Base-by-base conservation (phyloP, 2,113 vertebrate genomes). In the Myiozetetes cayanensis region DNA sequence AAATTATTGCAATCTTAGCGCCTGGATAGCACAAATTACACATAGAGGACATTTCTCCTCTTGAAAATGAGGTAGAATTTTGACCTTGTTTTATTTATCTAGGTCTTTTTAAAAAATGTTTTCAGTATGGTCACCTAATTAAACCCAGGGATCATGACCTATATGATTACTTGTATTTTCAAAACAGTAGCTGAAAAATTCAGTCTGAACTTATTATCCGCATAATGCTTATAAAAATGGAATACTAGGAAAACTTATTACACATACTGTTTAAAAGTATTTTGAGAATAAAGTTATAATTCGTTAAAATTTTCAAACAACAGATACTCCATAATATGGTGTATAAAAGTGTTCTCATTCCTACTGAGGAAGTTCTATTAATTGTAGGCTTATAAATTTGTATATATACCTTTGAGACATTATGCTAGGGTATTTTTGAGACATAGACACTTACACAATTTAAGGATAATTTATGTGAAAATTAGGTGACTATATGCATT, bases 41-140 rank as follows among this genome's bases (percentile, higher is more conserved):
- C 24, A 59, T 30, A 86, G 22, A 71, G 39, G 20, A 47, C 9
- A 44, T 78, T 90, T 86, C 56, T 94, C 7, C 73, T 61, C 39
- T 84, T 76, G 79, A 96, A 95, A 88, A 78, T 53, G 28, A 89
- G 37, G 41, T 94, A 55, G 14, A 72, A 70, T 84, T 93, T 94
- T 93, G 90, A 94, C 92, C 88, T 84, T 71, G 20, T 88, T 95
- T 80, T 93, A 83, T 94, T 87, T 77, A 74, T 85, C 67, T 55
- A 58, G 14, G 4, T 63, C 5, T 67, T 90, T 85, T 86, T 61
- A 83, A 50, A 80, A 80, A 88, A 86, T 67, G 17, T 75, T 89
- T 94, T 95, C 8, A 15, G 14, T 59, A 77, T 77, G 61, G 72
- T 78, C 85, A 89, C 44, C 76, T 92, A 94, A 94, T 95, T 97